Evolutionary conservation across 2,797 vertebrate genomes (phyloP).

Genomic region (Tapera naevia): DNA sequence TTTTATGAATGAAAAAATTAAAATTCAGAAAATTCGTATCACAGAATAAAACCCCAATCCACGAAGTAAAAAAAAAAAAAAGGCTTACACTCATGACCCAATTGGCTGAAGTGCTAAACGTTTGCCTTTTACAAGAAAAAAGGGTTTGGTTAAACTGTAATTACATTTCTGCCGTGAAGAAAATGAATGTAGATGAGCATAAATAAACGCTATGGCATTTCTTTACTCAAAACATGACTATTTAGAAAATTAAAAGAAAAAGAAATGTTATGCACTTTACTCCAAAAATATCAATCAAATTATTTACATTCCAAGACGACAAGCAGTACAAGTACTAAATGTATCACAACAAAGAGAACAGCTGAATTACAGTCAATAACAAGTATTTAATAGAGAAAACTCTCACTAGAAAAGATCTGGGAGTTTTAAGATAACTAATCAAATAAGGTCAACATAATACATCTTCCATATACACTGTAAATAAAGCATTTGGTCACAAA

Average conservation of each 20-base stretch:
- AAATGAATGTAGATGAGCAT: neutral
- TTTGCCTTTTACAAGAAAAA: neutral
- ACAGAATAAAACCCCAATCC: accelerated
- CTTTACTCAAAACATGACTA: neutral
- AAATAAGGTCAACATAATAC: neutral
- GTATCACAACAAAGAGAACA: neutral
- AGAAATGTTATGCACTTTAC: neutral
- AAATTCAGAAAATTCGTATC: neutral
- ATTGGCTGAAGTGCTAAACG: neutral
- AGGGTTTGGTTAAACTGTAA: neutral
- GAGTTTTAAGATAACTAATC: neutral
- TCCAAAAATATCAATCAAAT: neutral
- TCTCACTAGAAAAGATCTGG: neutral
- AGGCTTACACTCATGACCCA: neutral
- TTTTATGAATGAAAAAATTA: neutral
- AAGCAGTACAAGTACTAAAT: neutral
- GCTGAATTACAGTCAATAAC: neutral
- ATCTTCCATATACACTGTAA: neutral
- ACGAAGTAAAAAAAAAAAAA: neutral
- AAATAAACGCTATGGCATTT: neutral
- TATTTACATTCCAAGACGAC: neutral
- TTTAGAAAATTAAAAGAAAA: neutral
- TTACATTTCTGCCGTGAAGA: neutral
- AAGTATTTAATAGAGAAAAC: neutral
- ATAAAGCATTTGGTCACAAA: neutral